A percentile compares a stretch with the other conserved stretches of the same genome.
These are phyloP conservation scores for Rhagonycha lutea DNA, from an alignment of 2,888 invertebrate species.

Conservation along the genomic window DNA sequence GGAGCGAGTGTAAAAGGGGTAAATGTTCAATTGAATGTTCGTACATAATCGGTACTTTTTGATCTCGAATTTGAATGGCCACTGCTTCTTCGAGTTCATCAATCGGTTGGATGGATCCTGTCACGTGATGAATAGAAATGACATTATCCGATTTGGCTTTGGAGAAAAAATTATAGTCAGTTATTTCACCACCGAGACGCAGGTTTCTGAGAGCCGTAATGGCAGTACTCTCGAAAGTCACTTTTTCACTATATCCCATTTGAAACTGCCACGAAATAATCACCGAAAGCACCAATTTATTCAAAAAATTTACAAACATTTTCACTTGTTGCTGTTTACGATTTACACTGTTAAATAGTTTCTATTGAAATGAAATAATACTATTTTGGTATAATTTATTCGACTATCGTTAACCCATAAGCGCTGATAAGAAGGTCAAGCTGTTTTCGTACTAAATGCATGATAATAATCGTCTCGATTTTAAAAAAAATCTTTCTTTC, in stretches of 20 bases:
- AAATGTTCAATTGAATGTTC: constrained; percentile 35
- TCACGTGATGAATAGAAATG: constrained; percentile 9
- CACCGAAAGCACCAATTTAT: background rate
- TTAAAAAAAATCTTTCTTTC: background rate
- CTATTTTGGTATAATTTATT: background rate
- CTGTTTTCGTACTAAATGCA: background rate
- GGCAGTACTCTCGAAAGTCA: constrained; percentile 16
- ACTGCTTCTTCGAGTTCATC: constrained; percentile 18
- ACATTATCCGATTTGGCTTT: constrained; percentile 1
- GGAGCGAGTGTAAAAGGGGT: constrained; percentile 19
- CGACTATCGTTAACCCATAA: constrained; percentile 1
- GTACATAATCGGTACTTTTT: constrained; percentile 11
- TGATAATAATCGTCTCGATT: background rate
- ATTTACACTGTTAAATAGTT: background rate
- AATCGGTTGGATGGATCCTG: constrained; percentile 10
- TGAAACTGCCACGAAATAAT: background rate
- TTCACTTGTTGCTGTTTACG: background rate
- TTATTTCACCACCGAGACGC: constrained; percentile 6
- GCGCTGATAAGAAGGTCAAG: constrained; percentile 1
- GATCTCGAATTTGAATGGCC: constrained; percentile 15
- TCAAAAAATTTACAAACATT: constrained; percentile 3
- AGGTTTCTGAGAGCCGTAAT: constrained; percentile 13
- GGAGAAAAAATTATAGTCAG: constrained; percentile 18
- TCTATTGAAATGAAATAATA: background rate
- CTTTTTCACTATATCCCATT: background rate